Conservation (phyloP, 2,888 invertebrate genomes). For the Empis stercorea region DNA sequence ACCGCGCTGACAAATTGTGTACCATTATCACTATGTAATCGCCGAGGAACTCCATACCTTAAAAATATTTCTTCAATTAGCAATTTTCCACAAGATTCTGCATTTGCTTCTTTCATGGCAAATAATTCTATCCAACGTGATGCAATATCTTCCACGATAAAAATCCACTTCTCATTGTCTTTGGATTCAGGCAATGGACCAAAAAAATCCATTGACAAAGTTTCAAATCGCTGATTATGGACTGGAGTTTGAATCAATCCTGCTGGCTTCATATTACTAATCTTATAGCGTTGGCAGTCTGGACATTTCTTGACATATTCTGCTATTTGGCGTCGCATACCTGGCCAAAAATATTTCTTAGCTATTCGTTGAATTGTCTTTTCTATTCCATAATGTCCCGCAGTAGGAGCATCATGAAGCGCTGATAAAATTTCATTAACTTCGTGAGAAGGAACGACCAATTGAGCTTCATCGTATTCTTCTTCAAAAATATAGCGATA, state of each 20-base stretch:
- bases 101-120: too few relatives aligned
- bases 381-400: too few relatives aligned
- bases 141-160: too few relatives aligned
- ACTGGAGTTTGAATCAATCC: constrained; percentile 5
- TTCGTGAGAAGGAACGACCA: constrained; percentile 3
- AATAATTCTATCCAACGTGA: too few relatives aligned
- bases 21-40: too few relatives aligned
- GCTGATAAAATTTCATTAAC: not conserved
- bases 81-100: too few relatives aligned
- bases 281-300: not conserved
- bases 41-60: too few relatives aligned
- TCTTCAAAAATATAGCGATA: constrained; percentile 1
- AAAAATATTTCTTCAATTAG: too few relatives aligned
- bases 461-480: not conserved
- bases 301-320: too few relatives aligned
- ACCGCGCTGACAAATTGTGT: too few relatives aligned
- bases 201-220: constrained; percentile 1
- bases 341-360: not conserved
- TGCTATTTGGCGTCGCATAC: not conserved
- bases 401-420: not conserved
- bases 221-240: constrained; percentile 3
- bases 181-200: constrained; percentile 16
- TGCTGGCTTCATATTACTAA: not conserved
- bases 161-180: constrained; percentile 17
- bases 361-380: not conserved